These are phyloP conservation scores for Genyomyrus donnyi DNA, from an alignment of 2,113 vertebrate genomes.

Conservation along the genomic window DNA sequence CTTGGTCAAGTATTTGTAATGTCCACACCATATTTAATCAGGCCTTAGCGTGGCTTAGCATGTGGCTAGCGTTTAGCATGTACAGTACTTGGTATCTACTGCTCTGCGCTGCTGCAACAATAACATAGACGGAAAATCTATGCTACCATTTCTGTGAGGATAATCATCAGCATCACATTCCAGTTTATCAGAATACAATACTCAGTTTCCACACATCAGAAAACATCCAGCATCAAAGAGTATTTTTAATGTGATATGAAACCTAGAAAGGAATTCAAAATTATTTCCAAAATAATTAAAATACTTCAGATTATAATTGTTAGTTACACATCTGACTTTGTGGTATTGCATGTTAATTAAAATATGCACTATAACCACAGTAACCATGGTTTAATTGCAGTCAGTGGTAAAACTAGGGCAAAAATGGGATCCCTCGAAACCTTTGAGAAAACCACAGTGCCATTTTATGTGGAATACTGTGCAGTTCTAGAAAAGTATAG, in stretches of 20 bases:
- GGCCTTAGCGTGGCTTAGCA: not conserved
- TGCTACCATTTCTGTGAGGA: not conserved
- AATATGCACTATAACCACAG: not conserved
- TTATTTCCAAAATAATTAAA: not conserved
- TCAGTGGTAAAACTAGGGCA: not conserved
- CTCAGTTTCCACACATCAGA: not conserved
- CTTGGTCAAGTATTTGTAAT: not conserved
- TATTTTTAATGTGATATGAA: not conserved
- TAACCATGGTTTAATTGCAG: not conserved
- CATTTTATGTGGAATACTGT: not conserved
- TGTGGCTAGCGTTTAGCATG: not conserved
- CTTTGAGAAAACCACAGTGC: not conserved
- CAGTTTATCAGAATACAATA: not conserved
- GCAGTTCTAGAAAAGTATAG: not conserved
- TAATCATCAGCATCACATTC: not conserved
- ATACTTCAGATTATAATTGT: not conserved
- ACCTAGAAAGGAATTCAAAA: not conserved
- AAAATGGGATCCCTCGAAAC: not conserved
- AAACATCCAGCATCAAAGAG: not conserved
- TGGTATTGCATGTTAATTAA: slow-evolving; percentile 3
- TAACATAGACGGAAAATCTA: not conserved
- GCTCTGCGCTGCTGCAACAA: not conserved
- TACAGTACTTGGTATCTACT: not conserved
- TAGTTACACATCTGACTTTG: not conserved
- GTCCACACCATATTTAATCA: not conserved